Conservation (phyloP, 2,888 invertebrate genomes). For the Melanchra persicariae region DNA sequence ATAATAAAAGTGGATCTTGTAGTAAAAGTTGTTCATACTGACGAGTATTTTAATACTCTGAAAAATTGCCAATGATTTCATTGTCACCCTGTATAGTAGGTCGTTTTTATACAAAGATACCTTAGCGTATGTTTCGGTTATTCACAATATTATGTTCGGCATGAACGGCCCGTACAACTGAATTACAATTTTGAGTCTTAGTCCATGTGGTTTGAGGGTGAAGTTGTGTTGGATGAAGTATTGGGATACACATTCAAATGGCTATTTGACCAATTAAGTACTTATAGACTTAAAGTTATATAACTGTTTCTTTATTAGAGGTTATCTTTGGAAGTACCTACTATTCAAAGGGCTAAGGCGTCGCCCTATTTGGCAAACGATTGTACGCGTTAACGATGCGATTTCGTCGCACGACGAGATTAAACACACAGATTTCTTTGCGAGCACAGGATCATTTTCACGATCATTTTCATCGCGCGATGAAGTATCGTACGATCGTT, state of each 20-base stretch:
- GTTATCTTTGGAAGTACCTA: background rate
- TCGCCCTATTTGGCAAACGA: too few species aligned
- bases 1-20: too few species aligned
- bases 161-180: conserved; percentile 21
- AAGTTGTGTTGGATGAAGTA: conserved; percentile 4
- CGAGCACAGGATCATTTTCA: too few species aligned
- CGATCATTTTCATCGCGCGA: too few species aligned
- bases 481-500: too few species aligned
- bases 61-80: background rate
- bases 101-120: conserved; percentile 13
- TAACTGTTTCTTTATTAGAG: background rate
- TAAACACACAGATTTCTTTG: too few species aligned
- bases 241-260: background rate
- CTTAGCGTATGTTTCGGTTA: background rate
- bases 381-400: too few species aligned
- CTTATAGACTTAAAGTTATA: background rate
- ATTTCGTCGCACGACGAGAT: too few species aligned
- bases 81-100: background rate
- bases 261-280: background rate
- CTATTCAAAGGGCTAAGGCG: too few species aligned
- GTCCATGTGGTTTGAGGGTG: conserved; percentile 41
- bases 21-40: background rate
- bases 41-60: background rate
- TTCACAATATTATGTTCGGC: conserved; percentile 28
- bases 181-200: conserved; percentile 52